A percentile compares a stretch with the other conserved stretches of the same genome.
Evolutionary conservation across 2,113 vertebrate species (phyloP).

Genomic region (Tupaia tana): DNA sequence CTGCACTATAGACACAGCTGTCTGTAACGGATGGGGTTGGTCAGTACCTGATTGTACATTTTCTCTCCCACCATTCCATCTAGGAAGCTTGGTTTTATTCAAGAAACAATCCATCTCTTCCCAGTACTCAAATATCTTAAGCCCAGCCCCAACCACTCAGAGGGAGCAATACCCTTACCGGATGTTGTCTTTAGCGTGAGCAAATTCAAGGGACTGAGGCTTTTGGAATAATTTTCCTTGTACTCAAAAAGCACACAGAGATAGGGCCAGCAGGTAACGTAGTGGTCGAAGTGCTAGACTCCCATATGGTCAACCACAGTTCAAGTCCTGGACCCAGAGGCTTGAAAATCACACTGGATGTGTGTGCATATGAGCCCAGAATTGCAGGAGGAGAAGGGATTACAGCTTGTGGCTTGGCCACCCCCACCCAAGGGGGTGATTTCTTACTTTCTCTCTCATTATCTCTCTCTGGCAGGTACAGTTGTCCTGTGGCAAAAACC

Average conservation of each 20-base stretch:
- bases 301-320: no score
- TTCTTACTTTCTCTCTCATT: no score
- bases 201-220: background rate
- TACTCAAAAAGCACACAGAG: background rate
- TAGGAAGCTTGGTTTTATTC: slow-evolving; percentile 15
- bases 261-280: no score
- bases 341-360: no score
- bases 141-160: background rate
- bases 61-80: background rate
- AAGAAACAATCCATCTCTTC: background rate
- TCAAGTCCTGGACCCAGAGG: no score
- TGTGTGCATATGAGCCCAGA: no score
- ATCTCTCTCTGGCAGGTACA: no score
- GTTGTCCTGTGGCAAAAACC: no score
- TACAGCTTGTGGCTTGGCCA: no score
- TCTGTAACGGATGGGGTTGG: background rate
- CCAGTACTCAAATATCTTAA: background rate
- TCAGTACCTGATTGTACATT: background rate
- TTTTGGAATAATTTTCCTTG: slow-evolving; percentile 33
- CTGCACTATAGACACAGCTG: background rate
- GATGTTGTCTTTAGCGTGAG: background rate
- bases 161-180: background rate
- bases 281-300: no score
- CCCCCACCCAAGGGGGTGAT: no score
- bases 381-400: no score